phyloP scores from a whole-genome alignment of 2,888 invertebrate species.

The Arctia plantaginis region DNA sequence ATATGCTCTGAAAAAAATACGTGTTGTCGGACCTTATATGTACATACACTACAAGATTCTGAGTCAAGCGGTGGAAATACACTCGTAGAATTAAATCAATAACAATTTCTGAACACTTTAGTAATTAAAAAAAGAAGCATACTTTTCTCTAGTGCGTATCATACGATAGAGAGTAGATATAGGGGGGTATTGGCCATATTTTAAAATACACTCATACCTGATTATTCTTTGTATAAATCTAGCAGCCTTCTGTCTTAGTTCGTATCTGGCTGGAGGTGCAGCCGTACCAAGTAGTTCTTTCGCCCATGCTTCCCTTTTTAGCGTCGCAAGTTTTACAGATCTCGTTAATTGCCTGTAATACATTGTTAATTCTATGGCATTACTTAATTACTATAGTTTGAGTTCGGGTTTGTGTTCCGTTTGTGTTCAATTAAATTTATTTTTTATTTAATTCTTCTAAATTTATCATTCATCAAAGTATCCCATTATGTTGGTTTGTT shows the following conservation, averaged over 20 bases:
- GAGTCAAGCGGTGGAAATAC: not conserved
- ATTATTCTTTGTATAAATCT: constrained; percentile 64
- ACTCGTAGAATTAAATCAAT: not conserved
- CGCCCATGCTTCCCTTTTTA: constrained; percentile 64
- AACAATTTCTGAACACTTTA: too few species aligned
- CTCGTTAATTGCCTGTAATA: constrained; percentile 55
- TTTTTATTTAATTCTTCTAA: not conserved
- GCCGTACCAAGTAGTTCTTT: constrained; percentile 65
- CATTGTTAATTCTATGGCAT: not conserved
- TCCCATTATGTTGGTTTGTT: not conserved
- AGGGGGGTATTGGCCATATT: not conserved
- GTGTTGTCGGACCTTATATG: not conserved
- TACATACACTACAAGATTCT: not conserved
- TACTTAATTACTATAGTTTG: not conserved
- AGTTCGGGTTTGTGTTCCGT: not conserved
- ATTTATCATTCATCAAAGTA: not conserved
- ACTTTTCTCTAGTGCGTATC: too few species aligned
- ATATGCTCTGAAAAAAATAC: constrained; percentile 60
- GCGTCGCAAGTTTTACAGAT: constrained; percentile 38
- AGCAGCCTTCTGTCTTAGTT: constrained; percentile 63
- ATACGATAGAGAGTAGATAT: too few species aligned
- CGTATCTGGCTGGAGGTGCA: constrained; percentile 56
- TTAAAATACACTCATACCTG: constrained; percentile 55
- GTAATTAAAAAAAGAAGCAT: too few species aligned
- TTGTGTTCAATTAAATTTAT: not conserved